Evolutionary conservation across 2,888 invertebrate genomes (phyloP).

Genomic region (Parapristionchus giblindavisi): DNA sequence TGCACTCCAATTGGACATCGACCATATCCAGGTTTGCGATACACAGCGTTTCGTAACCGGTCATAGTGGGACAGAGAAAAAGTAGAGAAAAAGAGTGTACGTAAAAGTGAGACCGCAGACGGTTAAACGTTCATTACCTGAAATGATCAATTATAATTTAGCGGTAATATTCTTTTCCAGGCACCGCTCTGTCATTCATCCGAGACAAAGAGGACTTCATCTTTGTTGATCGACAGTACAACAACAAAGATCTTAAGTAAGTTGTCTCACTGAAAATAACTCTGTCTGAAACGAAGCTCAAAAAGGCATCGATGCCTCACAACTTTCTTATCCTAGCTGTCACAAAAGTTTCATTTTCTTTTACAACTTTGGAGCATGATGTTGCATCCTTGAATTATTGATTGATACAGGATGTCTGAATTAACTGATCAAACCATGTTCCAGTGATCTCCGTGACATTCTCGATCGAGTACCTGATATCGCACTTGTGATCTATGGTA

Average conservation of each 20-base stretch:
- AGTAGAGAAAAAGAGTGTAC: no score
- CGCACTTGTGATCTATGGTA: constrained; percentile 67
- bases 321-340: no score
- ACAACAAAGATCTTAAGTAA: constrained; percentile 68
- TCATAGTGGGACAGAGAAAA: no score
- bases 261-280: constrained; percentile 27
- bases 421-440: no score
- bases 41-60: no score
- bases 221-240: constrained; percentile 67
- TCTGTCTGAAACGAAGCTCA: background rate
- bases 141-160: background rate
- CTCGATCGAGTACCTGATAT: constrained; percentile 68
- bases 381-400: no score
- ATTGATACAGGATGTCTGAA: no score
- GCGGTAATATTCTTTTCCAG: constrained; percentile 42
- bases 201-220: constrained; percentile 62
- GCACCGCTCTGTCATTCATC: constrained; percentile 67
- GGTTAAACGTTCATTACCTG: background rate
- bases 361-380: no score
- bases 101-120: background rate
- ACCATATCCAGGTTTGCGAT: constrained; percentile 48
- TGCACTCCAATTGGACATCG: constrained; percentile 69
- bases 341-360: no score
- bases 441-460: constrained; percentile 68
- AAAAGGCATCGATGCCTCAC: background rate